Percentiles rank a stretch among this genome's conserved stretches.
Conservation (phyloP, 2,888 invertebrate species). For the Elegia similella region DNA sequence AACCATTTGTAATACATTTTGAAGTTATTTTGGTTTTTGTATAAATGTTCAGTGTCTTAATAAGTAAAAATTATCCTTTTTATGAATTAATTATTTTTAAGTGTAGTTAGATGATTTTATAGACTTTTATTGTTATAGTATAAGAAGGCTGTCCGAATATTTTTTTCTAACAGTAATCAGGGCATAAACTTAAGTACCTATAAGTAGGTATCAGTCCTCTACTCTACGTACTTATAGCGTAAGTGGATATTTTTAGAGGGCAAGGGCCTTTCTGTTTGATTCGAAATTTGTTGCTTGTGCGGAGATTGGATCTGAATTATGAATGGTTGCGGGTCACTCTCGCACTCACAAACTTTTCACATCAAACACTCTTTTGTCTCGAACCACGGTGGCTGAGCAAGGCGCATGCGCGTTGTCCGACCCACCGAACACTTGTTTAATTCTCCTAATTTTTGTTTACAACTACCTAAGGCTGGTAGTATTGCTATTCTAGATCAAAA, state of each 20-base stretch:
- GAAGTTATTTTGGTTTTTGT: not conserved
- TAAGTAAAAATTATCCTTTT: not conserved
- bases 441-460: slow-evolving; percentile 26
- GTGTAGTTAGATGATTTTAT: not conserved
- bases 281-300: slow-evolving; percentile 13
- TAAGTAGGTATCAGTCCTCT: not conserved
- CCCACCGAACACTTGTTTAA: slow-evolving; percentile 41
- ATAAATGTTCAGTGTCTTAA: not conserved
- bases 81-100: not conserved
- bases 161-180: not conserved
- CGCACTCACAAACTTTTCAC: slow-evolving; percentile 57
- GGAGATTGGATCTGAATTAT: slow-evolving; percentile 42
- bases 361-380: slow-evolving; percentile 56
- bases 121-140: not conserved
- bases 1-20: not conserved
- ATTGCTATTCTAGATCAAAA: not conserved
- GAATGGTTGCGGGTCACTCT: slow-evolving; percentile 45
- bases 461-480: slow-evolving; percentile 15
- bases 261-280: slow-evolving; percentile 1
- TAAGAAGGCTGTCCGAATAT: no score
- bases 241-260: not conserved
- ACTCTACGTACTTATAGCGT: no score
- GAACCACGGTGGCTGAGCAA: slow-evolving; percentile 32
- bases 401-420: slow-evolving; percentile 44
- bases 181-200: not conserved